These are phyloP conservation scores for Philereme transversata DNA, from an alignment of 2,888 invertebrate species.

Conservation along the genomic window DNA sequence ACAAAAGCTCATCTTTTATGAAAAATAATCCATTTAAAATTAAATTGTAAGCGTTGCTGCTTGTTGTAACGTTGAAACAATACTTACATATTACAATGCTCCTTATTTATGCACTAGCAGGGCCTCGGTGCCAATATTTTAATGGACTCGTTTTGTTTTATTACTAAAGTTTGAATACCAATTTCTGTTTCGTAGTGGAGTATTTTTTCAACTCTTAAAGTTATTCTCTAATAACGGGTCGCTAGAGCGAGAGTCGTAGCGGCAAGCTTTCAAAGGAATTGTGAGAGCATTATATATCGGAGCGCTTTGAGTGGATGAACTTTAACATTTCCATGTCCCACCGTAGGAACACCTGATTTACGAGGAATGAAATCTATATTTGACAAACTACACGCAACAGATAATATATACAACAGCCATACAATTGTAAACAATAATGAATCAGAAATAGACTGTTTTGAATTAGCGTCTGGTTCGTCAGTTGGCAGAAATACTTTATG, in stretches of 20 bases:
- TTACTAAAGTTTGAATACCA: conserved; percentile 41
- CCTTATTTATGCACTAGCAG: conserved; percentile 36
- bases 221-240: conserved; percentile 43
- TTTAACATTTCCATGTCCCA: conserved; percentile 29
- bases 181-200: conserved; percentile 33
- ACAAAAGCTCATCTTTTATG: conserved; percentile 23
- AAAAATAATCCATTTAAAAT: conserved; percentile 8
- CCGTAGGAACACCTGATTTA: conserved; percentile 28
- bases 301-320: conserved; percentile 43
- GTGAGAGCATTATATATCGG: conserved; percentile 43
- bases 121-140: conserved; percentile 42
- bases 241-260: conserved; percentile 36
- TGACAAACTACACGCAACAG: conserved; percentile 35
- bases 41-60: conserved; percentile 8
- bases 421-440: conserved; percentile 37
- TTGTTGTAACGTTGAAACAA: conserved; percentile 18
- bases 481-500: conserved; percentile 23
- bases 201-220: conserved; percentile 45
- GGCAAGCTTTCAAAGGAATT: conserved; percentile 49
- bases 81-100: too few relatives aligned
- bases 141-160: conserved; percentile 44
- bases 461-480: conserved; percentile 29
- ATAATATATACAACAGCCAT: conserved; percentile 34
- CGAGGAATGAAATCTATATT: conserved; percentile 27
- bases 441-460: conserved; percentile 42